phyloP scores from a whole-genome alignment of 2,113 vertebrate species.

The Cinclus mexicanus region DNA sequence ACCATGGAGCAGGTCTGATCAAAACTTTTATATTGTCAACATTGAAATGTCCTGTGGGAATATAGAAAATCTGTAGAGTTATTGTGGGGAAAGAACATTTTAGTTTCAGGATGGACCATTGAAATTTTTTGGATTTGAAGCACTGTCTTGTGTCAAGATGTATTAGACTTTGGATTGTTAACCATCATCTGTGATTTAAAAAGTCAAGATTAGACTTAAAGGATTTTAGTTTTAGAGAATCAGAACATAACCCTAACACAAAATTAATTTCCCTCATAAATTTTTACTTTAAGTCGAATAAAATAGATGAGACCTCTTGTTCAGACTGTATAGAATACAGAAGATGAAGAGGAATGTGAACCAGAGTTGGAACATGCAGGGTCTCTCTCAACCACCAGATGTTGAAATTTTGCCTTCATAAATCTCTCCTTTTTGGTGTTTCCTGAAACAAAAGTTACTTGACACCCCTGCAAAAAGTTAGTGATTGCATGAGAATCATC shows the following conservation, averaged over 20 bases:
- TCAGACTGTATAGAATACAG: not conserved
- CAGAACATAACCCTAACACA: slow-evolving; percentile 4
- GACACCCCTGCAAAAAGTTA: not conserved
- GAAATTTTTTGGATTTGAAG: slow-evolving; percentile 13
- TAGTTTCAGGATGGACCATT: not conserved
- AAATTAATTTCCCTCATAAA: slow-evolving; percentile 36
- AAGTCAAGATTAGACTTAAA: slow-evolving; percentile 4
- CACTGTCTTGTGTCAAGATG: slow-evolving; percentile 33
- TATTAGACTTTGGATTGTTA: slow-evolving; percentile 49
- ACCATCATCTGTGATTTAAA: slow-evolving; percentile 26
- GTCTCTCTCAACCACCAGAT: not conserved
- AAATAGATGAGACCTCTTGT: slow-evolving; percentile 23
- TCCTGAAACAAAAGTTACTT: not conserved
- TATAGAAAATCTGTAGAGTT: not conserved
- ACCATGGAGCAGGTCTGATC: not conserved
- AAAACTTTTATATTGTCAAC: not conserved
- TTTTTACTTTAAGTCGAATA: slow-evolving; percentile 24
- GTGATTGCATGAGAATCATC: not conserved
- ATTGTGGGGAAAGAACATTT: not conserved
- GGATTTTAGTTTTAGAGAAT: not conserved
- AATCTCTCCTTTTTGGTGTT: not conserved
- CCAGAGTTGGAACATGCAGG: not conserved
- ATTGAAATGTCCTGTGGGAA: not conserved
- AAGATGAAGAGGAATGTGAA: not conserved
- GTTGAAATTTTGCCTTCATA: not conserved